Evolutionary conservation across 2,797 vertebrate genomes (phyloP).

Genomic region (Pseudopleuronectes americanus): DNA sequence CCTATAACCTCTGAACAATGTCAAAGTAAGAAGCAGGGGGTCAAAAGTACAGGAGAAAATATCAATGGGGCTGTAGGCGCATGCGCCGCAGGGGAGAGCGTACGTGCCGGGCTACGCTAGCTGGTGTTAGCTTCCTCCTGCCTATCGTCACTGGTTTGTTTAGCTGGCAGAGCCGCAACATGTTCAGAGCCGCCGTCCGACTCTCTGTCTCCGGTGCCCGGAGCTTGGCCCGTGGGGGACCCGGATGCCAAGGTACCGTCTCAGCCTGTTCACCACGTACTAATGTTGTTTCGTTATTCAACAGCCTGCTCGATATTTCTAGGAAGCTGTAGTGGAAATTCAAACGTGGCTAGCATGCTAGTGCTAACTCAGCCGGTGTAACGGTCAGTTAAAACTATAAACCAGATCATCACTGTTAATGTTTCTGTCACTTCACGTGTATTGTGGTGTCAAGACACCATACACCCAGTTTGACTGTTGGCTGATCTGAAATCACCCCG

Average conservation of each 20-base stretch:
- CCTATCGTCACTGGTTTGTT: slow-evolving; percentile 24
- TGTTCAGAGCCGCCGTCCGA: slow-evolving; percentile 85
- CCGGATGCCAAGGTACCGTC: slow-evolving; percentile 73
- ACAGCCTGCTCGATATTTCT: background rate
- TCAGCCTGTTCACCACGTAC: accelerated
- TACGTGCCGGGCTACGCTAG: slow-evolving; percentile 25
- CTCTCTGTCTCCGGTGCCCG: slow-evolving; percentile 82
- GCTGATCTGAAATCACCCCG: background rate
- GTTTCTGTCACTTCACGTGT: background rate
- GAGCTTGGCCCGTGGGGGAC: slow-evolving; percentile 75
- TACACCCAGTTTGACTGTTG: accelerated
- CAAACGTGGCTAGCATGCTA: slow-evolving; percentile 13
- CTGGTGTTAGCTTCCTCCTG: slow-evolving; percentile 20
- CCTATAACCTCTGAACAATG: background rate
- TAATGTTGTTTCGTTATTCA: background rate
- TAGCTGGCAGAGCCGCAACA: slow-evolving; percentile 57
- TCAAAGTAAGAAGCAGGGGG: slow-evolving; percentile 20
- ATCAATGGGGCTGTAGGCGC: slow-evolving; percentile 22
- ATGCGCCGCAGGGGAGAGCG: slow-evolving; percentile 46
- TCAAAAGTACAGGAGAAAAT: background rate
- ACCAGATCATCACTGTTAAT: background rate
- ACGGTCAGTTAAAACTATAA: background rate
- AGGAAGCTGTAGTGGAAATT: slow-evolving; percentile 20
- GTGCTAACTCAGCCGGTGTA: slow-evolving; percentile 10
- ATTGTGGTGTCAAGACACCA: accelerated